These are phyloP conservation scores for Dascyllus trimaculatus DNA, from an alignment of 2,113 vertebrate genomes.

Conservation along the genomic window DNA sequence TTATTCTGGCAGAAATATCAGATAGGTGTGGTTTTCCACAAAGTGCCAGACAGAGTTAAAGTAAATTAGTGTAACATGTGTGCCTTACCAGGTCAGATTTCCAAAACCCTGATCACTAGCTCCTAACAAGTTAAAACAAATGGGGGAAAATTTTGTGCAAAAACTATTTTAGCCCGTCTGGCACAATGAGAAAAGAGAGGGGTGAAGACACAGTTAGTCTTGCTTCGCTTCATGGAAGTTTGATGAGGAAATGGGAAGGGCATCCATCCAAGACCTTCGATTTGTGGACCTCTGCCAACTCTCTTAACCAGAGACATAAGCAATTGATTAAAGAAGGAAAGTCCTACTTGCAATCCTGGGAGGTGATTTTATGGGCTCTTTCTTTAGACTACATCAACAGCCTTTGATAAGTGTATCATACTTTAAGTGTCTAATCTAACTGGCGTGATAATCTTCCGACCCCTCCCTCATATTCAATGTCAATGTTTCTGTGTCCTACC, in stretches of 20 bases:
- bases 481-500: not conserved
- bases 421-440: conserved; percentile 27
- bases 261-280: conserved; percentile 53
- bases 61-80: conserved; percentile 24
- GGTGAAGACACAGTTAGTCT: conserved; percentile 23
- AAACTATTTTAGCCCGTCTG: conserved; percentile 42
- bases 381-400: conserved; percentile 59
- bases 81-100: conserved; percentile 23
- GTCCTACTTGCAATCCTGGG: conserved; percentile 19
- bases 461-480: conserved; percentile 1
- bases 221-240: conserved; percentile 38
- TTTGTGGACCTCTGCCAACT: conserved; percentile 50
- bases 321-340: conserved; percentile 37
- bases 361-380: conserved; percentile 45
- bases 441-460: conserved; percentile 33
- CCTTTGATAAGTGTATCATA: conserved; percentile 46
- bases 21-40: conserved; percentile 28
- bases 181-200: conserved; percentile 38
- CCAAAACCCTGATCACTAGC: conserved; percentile 24
- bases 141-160: conserved; percentile 16
- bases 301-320: conserved; percentile 39
- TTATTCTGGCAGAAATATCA: conserved; percentile 35
- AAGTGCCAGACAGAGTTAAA: not conserved
- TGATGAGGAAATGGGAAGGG: conserved; percentile 59
- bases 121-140: conserved; percentile 25